These are phyloP conservation scores for Eucera pruinosa DNA, from an alignment of 2,888 invertebrate genomes.

Conservation along the genomic window DNA sequence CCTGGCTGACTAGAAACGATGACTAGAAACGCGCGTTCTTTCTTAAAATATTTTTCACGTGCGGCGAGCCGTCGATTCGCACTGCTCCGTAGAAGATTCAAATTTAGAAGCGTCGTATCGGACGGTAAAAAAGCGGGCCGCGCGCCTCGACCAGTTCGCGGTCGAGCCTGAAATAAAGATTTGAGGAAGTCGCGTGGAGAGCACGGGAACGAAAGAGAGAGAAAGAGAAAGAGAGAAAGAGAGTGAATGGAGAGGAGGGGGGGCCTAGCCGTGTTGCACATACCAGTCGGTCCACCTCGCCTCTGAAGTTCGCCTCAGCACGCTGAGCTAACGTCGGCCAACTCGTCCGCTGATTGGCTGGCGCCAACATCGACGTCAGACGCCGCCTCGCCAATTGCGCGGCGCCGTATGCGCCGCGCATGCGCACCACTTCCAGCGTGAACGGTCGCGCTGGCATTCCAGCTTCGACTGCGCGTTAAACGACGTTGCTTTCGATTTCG, in stretches of 20 bases:
- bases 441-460: conserved; percentile 44
- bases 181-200: conserved; percentile 73
- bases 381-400: conserved; percentile 65
- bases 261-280: conserved; percentile 53
- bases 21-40: conserved; percentile 77
- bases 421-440: conserved; percentile 37
- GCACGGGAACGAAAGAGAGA: conserved; percentile 54
- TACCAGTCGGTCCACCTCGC: conserved; percentile 75
- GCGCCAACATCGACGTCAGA: conserved; percentile 78
- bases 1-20: conserved; percentile 76
- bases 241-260: conserved; percentile 41
- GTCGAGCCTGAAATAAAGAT: conserved; percentile 78
- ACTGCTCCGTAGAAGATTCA: conserved; percentile 67
- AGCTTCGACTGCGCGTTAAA: conserved; percentile 49
- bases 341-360: conserved; percentile 76
- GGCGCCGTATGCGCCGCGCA: conserved; percentile 27
- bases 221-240: conserved; percentile 40
- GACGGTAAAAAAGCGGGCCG: conserved; percentile 74
- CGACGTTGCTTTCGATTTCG: conserved; percentile 35
- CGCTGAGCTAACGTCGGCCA: conserved; percentile 68
- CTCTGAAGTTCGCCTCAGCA: conserved; percentile 67
- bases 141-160: conserved; percentile 76
- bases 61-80: conserved; percentile 65
- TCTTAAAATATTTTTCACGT: conserved; percentile 75
- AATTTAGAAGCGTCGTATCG: conserved; percentile 75